Percentiles rank a stretch among this genome's conserved stretches.
phyloP scores from a whole-genome alignment of 1,140 invertebrate genomes.

The Venustaconcha ellipsiformis region DNA sequence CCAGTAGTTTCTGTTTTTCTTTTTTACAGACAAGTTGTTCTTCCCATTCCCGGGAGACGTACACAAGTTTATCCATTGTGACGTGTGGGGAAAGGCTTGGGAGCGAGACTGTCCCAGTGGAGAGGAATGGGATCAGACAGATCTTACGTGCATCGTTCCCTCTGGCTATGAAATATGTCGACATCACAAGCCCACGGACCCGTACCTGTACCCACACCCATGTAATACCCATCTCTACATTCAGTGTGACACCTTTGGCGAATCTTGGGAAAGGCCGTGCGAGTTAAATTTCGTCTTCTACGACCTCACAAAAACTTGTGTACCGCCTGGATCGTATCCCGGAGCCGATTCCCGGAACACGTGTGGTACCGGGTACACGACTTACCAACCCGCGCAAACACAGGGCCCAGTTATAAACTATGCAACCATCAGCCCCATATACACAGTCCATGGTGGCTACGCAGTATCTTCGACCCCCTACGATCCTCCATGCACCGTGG shows the following conservation, averaged over 20 bases:
- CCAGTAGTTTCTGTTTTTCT: neutral
- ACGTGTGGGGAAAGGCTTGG: slow-evolving; percentile 47
- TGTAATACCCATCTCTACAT: slow-evolving; percentile 28
- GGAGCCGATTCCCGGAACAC: slow-evolving; percentile 15
- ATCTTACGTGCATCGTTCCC: slow-evolving; percentile 29
- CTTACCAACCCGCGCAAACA: neutral
- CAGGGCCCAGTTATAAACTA: neutral
- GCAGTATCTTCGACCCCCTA: neutral
- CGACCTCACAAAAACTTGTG: slow-evolving; percentile 7
- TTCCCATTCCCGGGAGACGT: slow-evolving; percentile 33
- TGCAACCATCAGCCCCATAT: neutral
- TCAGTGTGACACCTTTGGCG: slow-evolving; percentile 24
- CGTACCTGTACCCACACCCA: slow-evolving; percentile 20
- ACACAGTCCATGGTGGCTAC: no score
- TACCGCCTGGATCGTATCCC: slow-evolving; percentile 2
- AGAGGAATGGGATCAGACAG: slow-evolving; percentile 34
- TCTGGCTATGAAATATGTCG: slow-evolving; percentile 10
- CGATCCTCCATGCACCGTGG: slow-evolving; percentile 13
- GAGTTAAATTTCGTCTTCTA: slow-evolving; percentile 22
- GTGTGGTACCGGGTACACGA: slow-evolving; percentile 1
- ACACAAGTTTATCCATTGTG: slow-evolving; percentile 44
- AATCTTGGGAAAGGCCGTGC: slow-evolving; percentile 17
- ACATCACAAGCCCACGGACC: slow-evolving; percentile 13
- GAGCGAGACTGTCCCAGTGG: slow-evolving; percentile 23
- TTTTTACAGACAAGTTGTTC: slow-evolving; percentile 29